Conservation (phyloP, 2,888 invertebrate species). For the Thyatira batis region DNA sequence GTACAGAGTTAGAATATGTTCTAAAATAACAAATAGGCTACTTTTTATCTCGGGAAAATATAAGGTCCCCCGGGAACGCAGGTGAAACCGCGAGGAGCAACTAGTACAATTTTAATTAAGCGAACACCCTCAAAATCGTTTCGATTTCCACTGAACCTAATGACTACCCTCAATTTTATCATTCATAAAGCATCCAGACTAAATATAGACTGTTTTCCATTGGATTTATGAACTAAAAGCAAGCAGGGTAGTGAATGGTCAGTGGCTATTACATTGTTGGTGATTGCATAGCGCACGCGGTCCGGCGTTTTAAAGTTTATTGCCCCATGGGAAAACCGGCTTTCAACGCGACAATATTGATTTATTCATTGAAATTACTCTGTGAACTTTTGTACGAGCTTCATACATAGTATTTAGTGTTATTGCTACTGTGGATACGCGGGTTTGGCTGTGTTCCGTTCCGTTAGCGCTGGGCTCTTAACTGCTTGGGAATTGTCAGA, state of each 20-base stretch:
- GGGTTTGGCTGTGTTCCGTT: neutral
- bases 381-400: neutral
- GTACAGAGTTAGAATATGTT: too few species aligned
- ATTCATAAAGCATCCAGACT: neutral
- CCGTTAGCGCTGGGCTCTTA: too few species aligned
- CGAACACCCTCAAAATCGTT: too few species aligned
- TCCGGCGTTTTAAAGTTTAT: conserved; percentile 33
- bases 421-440: neutral
- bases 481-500: neutral
- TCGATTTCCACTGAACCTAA: too few species aligned
- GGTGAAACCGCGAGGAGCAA: too few species aligned
- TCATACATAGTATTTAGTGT: neutral
- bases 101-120: too few species aligned
- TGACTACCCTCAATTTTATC: neutral
- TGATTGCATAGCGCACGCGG: conserved; percentile 20
- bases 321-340: conserved; percentile 54
- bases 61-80: too few species aligned
- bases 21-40: too few species aligned
- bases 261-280: conserved; percentile 11
- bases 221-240: neutral
- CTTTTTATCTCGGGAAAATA: too few species aligned
- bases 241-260: neutral
- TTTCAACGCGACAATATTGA: conserved; percentile 53
- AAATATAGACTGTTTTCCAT: neutral
- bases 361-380: conserved; percentile 41